These are phyloP conservation scores for Crossaster papposus DNA, from an alignment of 53 echinoderm and acorn worm genomes.

Conservation along the genomic window DNA sequence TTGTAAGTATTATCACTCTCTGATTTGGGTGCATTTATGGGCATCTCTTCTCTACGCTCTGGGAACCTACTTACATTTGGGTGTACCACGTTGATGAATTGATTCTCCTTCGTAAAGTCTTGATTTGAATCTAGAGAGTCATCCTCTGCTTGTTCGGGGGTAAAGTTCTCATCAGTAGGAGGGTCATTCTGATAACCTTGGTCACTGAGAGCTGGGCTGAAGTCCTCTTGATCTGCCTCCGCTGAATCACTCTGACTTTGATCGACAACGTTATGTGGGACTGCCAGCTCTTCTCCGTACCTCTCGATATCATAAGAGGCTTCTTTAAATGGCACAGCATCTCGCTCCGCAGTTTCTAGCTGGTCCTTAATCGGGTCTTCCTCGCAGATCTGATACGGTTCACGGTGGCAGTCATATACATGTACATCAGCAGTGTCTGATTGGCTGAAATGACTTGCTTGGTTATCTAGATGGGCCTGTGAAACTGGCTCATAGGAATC, in stretches of 20 bases:
- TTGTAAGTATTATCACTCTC: slow-evolving; percentile 15
- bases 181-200: slow-evolving; percentile 22
- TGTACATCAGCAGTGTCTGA: neutral
- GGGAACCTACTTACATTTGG: slow-evolving; percentile 46
- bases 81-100: slow-evolving; percentile 51
- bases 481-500: slow-evolving; percentile 41
- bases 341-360: slow-evolving; percentile 35
- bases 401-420: neutral
- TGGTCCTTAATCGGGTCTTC: slow-evolving; percentile 50
- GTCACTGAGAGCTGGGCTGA: slow-evolving; percentile 25
- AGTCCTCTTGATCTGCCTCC: slow-evolving; percentile 90
- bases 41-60: slow-evolving; percentile 2
- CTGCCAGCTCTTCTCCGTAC: neutral
- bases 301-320: slow-evolving; percentile 11
- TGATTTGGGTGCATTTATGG: neutral
- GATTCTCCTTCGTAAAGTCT: slow-evolving; percentile 35
- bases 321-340: slow-evolving; percentile 15
- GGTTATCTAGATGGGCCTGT: neutral
- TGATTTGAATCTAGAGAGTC: slow-evolving; percentile 13
- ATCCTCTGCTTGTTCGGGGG: neutral
- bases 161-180: slow-evolving; percentile 19
- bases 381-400: slow-evolving; percentile 38
- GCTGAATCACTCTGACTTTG: slow-evolving; percentile 82
- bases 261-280: neutral
- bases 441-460: slow-evolving; percentile 26